Conservation (phyloP, 64 coral and sea anemone genomes). For the Acropora yongei region DNA sequence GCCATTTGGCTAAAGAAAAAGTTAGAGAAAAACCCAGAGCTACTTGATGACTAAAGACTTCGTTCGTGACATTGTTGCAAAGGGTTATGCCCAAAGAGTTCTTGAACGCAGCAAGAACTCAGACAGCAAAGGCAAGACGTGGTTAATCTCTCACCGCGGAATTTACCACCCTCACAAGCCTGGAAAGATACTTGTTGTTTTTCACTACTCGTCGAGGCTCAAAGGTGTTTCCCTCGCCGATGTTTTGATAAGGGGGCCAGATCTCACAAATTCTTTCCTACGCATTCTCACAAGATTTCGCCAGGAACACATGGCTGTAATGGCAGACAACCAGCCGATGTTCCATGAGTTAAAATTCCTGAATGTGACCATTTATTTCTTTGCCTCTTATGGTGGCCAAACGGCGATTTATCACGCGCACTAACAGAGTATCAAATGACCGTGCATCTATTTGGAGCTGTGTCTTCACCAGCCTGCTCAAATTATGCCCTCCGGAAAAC, state of each 20-base stretch:
- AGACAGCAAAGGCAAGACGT: slow-evolving; percentile 44
- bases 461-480: too few species aligned
- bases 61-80: slow-evolving; percentile 39
- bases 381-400: slow-evolving; percentile 23
- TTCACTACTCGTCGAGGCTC: slow-evolving; percentile 44
- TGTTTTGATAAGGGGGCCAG: slow-evolving; percentile 48
- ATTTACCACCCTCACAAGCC: slow-evolving; percentile 64
- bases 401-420: neutral
- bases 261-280: slow-evolving; percentile 60
- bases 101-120: slow-evolving; percentile 15
- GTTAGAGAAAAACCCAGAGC: neutral
- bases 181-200: slow-evolving; percentile 49
- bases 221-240: slow-evolving; percentile 41
- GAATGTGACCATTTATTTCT: slow-evolving; percentile 2
- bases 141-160: slow-evolving; percentile 40
- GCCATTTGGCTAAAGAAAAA: too few species aligned
- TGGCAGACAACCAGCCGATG: slow-evolving; percentile 61
- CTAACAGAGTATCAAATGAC: slow-evolving; percentile 53
- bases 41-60: slow-evolving; percentile 29
- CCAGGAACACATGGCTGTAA: slow-evolving; percentile 44
- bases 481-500: neutral
- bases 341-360: slow-evolving; percentile 50
- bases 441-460: slow-evolving; percentile 34
- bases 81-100: slow-evolving; percentile 19
- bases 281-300: slow-evolving; percentile 55